A percentile compares a stretch with the other conserved stretches of the same genome.
Conservation (phyloP, 2,797 vertebrate genomes). For the Sebastes reedi region DNA sequence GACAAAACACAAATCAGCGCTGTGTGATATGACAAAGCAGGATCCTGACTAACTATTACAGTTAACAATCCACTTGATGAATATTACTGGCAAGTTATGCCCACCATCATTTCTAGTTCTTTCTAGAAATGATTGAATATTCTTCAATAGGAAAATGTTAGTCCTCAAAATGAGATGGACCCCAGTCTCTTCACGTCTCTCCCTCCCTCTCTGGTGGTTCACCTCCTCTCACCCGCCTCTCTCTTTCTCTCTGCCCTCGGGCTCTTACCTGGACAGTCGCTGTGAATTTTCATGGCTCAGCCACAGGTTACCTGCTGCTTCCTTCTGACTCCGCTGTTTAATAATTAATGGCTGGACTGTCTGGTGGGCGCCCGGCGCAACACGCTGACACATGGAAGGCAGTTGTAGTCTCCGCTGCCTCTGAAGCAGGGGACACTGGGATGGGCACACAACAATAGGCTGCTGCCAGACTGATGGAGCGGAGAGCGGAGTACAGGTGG, state of each 20-base stretch:
- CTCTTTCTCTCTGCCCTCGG: slow-evolving; percentile 43
- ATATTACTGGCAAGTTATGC: neutral
- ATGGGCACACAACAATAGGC: slow-evolving; percentile 42
- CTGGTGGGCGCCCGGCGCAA: slow-evolving; percentile 29
- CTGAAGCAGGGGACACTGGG: slow-evolving; percentile 40
- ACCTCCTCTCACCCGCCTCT: neutral
- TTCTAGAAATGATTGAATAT: neutral
- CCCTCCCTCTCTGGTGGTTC: slow-evolving; percentile 12
- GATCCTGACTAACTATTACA: neutral
- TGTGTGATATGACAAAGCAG: neutral
- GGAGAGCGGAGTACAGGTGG: slow-evolving; percentile 42
- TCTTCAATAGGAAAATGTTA: neutral
- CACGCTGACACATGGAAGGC: slow-evolving; percentile 42
- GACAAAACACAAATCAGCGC: neutral
- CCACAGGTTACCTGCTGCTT: slow-evolving; percentile 55
- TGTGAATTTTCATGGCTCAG: slow-evolving; percentile 49
- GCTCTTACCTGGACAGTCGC: slow-evolving; percentile 53
- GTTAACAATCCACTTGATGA: neutral
- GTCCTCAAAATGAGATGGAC: neutral
- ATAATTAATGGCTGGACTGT: slow-evolving; percentile 67
- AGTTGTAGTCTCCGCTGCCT: slow-evolving; percentile 45
- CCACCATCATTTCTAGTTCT: neutral
- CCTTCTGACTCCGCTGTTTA: slow-evolving; percentile 59
- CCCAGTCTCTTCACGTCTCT: slow-evolving; percentile 24
- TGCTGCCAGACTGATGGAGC: slow-evolving; percentile 59